These are phyloP conservation scores for Hippocampus barbouri DNA, from an alignment of 2,113 vertebrate genomes.

Conservation along the genomic window DNA sequence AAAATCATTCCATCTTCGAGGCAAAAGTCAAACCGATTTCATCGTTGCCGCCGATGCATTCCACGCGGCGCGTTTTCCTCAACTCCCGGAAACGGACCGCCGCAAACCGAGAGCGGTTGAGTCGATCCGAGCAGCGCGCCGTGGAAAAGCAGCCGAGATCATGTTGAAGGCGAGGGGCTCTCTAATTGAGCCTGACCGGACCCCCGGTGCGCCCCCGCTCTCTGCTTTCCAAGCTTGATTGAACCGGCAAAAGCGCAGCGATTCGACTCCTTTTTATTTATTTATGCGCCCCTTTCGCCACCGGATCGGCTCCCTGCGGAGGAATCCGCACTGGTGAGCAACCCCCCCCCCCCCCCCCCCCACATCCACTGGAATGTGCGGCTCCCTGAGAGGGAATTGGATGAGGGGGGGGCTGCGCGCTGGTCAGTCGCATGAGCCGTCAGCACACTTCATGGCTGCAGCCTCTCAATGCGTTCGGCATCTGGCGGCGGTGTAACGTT, in stretches of 20 bases:
- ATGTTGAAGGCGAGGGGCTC: slow-evolving; percentile 49
- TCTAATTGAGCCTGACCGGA: slow-evolving; percentile 64
- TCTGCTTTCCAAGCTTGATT: slow-evolving; percentile 68
- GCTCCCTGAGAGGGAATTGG: slow-evolving; percentile 36
- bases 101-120: not conserved
- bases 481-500: slow-evolving; percentile 9
- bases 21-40: too few relatives aligned
- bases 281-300: slow-evolving; percentile 57
- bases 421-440: slow-evolving; percentile 20
- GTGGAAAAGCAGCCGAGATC: slow-evolving; percentile 25
- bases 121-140: not conserved
- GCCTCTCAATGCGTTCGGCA: slow-evolving; percentile 14
- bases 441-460: slow-evolving; percentile 33
- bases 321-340: slow-evolving; percentile 34
- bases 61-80: not conserved
- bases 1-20: not conserved
- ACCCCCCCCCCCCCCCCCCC: slow-evolving; percentile 39
- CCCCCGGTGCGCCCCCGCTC: slow-evolving; percentile 51
- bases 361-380: slow-evolving; percentile 53
- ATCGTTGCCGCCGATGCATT: not conserved
- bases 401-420: not conserved
- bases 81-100: not conserved
- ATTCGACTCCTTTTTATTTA: slow-evolving; percentile 61
- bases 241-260: slow-evolving; percentile 58
- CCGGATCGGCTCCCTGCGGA: slow-evolving; percentile 61